phyloP scores from a whole-genome alignment of 2,888 invertebrate species.

The Drosophila greeni region DNA sequence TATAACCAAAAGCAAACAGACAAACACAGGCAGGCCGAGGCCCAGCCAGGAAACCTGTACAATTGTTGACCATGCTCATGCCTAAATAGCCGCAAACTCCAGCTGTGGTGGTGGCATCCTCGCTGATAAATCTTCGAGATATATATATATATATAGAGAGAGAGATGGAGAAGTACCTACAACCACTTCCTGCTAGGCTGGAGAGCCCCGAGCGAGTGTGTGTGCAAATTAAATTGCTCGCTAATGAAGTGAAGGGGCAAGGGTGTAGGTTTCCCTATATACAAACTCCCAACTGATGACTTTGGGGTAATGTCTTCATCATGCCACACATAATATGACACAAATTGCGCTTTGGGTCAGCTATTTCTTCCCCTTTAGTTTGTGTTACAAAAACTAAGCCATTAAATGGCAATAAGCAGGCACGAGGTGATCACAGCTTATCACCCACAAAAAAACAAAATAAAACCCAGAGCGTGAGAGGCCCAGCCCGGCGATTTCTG shows the following conservation, averaged over 20 bases:
- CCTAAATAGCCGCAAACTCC: constrained; percentile 59
- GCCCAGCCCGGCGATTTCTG: constrained; percentile 46
- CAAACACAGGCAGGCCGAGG: constrained; percentile 52
- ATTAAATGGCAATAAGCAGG: constrained; percentile 37
- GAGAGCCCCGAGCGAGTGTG: constrained; percentile 44
- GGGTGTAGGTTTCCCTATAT: neutral
- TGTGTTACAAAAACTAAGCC: constrained; percentile 2
- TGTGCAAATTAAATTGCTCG: constrained; percentile 73
- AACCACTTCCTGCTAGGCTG: constrained; percentile 57
- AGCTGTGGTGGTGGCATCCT: constrained; percentile 51
- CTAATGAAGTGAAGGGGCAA: constrained; percentile 63
- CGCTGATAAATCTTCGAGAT: constrained; percentile 62
- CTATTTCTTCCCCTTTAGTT: constrained; percentile 1
- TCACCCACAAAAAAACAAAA: constrained; percentile 16
- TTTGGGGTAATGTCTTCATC: constrained; percentile 41
- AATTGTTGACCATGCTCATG: constrained; percentile 68
- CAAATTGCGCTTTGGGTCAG: constrained; percentile 50
- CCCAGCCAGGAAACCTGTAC: constrained; percentile 63
- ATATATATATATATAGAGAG: neutral
- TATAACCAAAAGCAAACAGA: constrained; percentile 75
- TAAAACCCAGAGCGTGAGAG: constrained; percentile 39
- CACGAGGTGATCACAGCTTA: constrained; percentile 39
- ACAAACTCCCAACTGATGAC: neutral
- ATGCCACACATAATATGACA: constrained; percentile 57
- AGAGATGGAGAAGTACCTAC: constrained; percentile 18